These are phyloP conservation scores for Sphaerodactylus townsendi DNA, from an alignment of 2,113 vertebrate genomes.

Conservation along the genomic window DNA sequence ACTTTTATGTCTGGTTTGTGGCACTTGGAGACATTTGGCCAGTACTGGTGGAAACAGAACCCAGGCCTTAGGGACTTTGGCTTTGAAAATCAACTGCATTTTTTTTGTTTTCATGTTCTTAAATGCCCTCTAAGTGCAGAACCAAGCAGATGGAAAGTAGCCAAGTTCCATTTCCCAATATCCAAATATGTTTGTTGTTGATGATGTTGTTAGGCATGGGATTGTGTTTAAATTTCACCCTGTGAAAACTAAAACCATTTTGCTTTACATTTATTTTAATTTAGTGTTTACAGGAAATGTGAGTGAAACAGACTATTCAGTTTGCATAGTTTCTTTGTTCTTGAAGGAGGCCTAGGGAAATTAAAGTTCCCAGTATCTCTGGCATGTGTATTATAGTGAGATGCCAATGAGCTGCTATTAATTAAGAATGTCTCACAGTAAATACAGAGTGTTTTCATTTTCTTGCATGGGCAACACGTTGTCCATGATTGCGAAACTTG, in stretches of 20 bases:
- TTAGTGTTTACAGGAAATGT: not conserved
- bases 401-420: not conserved
- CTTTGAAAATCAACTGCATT: not conserved
- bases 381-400: not conserved
- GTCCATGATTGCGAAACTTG: slow-evolving; percentile 38
- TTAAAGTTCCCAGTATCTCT: not conserved
- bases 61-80: too few relatives aligned
- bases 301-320: not conserved
- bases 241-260: not conserved
- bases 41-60: too few relatives aligned
- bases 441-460: slow-evolving; percentile 35
- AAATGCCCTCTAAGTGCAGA: not conserved
- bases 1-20: not conserved
- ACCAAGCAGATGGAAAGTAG: slow-evolving; percentile 4
- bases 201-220: not conserved
- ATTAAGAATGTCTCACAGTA: slow-evolving; percentile 21
- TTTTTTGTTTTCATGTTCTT: not conserved
- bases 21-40: not conserved
- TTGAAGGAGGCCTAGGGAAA: slow-evolving; percentile 13
- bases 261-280: not conserved
- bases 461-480: slow-evolving; percentile 17
- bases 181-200: not conserved
- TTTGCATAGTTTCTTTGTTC: not conserved
- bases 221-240: not conserved
- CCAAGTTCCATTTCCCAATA: not conserved